Evolutionary conservation across 2,888 invertebrate genomes (phyloP), one percentile per base, ranked within the genome.

Genomic region (Orchestes rusci): DNA sequence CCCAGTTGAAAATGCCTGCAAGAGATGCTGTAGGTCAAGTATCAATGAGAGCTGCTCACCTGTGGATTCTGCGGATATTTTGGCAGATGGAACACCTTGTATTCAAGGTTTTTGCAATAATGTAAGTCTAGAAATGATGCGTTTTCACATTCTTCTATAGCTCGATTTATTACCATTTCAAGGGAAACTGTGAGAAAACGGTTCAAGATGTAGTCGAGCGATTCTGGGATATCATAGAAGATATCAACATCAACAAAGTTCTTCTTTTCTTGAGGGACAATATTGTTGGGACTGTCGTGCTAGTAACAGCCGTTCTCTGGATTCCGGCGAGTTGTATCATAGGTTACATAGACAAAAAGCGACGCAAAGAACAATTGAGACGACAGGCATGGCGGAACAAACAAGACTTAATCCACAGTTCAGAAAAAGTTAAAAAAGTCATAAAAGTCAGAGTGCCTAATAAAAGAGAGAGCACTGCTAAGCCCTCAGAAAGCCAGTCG

Each of bases 151-250:
- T n/a, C n/a, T n/a, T n/a, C n/a, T 5, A 20, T n/a, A 32, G 7
- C 3, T 27, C 18, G 10, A 32, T 20, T 20, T 17, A 29, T 15
- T 33, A 13, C 16, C 16, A 20, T 27, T 64, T 68, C 3, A 66
- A 94, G 90, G 95, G 95, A 5, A 77, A 85, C 17, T 96, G 95
- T 63, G 90, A 93, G 67, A 92, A 93, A 69, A 91, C 92, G 0
- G 87, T 91, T 48, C 91, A 92, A 65, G 94, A 95, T 64, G 90
- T 95, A 16, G 92, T 95, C 7, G 92, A 94, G 67, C 77, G 95
- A 19, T 91, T 96, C 69, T 96, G 95, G 93, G 91, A 93, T 65
- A 93, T 96, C 38, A 94, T 96, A 50, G 94, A 95, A 69, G 92
- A 94, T 61, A 92, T 94, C 45, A 92, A 92, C 68, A 92, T 93